Conservation (phyloP, 1,140 invertebrate species). For the Xylocopa sonorina region DNA sequence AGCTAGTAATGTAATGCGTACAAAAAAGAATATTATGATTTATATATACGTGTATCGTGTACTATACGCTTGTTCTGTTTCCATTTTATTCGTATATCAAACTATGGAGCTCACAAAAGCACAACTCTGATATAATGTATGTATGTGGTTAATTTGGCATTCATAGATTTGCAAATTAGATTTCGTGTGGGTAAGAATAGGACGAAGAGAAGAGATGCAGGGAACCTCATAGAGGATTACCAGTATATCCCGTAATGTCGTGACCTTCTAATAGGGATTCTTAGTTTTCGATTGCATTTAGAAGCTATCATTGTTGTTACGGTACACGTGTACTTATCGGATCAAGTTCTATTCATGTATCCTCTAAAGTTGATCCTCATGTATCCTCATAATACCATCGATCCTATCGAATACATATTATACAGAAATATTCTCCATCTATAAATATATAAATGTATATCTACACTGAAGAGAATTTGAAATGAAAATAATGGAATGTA, state of each 20-base stretch:
- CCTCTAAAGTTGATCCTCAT: not conserved
- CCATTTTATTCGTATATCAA: no score
- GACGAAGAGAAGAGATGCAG: not conserved
- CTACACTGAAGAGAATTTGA: no score
- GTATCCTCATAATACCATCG: no score
- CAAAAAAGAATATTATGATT: not conserved
- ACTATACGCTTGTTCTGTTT: no score
- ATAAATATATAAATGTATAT: not conserved
- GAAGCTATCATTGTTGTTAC: not conserved
- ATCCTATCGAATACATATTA: no score
- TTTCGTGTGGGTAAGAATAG: no score
- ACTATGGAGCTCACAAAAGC: no score
- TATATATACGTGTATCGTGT: not conserved
- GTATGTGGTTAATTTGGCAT: conserved; percentile 4
- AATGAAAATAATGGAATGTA: not conserved
- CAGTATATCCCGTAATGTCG: conserved; percentile 25
- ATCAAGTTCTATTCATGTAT: conserved; percentile 13
- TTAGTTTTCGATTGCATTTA: conserved; percentile 32
- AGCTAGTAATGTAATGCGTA: not conserved
- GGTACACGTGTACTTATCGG: not conserved
- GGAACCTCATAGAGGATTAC: conserved; percentile 42
- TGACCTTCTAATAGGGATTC: conserved; percentile 57
- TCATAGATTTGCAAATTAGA: not conserved
- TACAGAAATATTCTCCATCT: not conserved
- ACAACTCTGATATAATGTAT: no score